Evolutionary conservation across 2,888 invertebrate genomes (phyloP).

Genomic region (Mechanitis mazaeus): DNA sequence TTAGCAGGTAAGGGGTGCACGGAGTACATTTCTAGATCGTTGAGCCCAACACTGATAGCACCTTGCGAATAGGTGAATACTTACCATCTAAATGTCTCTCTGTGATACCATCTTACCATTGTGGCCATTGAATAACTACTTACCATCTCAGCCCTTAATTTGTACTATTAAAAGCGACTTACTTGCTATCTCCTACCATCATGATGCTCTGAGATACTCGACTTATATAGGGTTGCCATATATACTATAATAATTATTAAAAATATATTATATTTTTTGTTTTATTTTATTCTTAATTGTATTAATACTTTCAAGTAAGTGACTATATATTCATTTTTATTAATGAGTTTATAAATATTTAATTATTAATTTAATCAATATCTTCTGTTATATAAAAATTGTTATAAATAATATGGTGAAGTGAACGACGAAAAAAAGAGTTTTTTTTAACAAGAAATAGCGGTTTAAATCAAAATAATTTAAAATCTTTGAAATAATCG

Average conservation of each 20-base stretch:
- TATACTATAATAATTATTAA: conserved; percentile 1
- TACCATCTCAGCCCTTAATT: conserved; percentile 31
- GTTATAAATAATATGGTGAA: no score
- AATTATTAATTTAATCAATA: no score
- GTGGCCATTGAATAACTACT: conserved; percentile 32
- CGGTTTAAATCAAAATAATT: no score
- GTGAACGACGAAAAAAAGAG: no score
- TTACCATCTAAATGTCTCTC: conserved; percentile 33
- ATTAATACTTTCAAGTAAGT: no score
- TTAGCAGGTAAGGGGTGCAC: neutral
- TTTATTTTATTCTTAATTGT: no score
- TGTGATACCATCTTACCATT: conserved; percentile 32
- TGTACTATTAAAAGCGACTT: conserved; percentile 30
- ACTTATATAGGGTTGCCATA: conserved; percentile 12
- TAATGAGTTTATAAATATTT: no score
- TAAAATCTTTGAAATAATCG: no score
- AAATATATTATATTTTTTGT: no score
- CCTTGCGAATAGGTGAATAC: conserved; percentile 32
- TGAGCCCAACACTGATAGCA: conserved; percentile 25
- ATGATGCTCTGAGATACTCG: conserved; percentile 29
- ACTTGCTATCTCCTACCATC: conserved; percentile 27
- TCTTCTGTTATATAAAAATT: no score
- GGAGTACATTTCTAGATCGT: conserved; percentile 3
- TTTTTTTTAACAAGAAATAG: no score
- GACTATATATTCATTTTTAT: no score